Evolutionary conservation across 1,140 invertebrate species (phyloP).

Genomic region (Pseudomyrmex concolor): DNA sequence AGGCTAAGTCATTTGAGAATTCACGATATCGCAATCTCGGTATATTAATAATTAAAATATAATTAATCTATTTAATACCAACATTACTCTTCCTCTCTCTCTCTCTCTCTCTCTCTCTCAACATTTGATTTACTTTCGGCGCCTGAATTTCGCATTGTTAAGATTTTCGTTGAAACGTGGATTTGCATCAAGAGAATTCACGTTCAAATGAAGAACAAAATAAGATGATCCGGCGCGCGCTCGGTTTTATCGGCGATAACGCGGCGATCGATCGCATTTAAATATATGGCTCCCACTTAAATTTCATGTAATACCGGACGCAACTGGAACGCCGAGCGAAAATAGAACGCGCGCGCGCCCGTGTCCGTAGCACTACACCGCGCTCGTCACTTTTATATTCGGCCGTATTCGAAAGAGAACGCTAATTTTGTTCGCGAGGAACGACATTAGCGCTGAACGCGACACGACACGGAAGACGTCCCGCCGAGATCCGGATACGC

Average conservation of each 20-base stretch:
- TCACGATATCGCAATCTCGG: not conserved
- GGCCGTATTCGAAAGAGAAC: constrained; percentile 27
- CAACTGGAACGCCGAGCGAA: constrained; percentile 44
- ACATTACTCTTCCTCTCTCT: not conserved
- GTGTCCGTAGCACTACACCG: not conserved
- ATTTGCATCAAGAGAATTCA: not conserved
- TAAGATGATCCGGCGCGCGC: constrained; percentile 40
- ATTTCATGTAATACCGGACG: constrained; percentile 53
- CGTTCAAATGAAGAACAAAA: constrained; percentile 7
- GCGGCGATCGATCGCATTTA: constrained; percentile 50
- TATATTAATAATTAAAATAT: no score
- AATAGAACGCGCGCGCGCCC: constrained; percentile 46
- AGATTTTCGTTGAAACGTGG: not conserved
- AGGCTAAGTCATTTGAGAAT: not conserved
- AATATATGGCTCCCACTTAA: constrained; percentile 55
- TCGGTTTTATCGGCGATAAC: constrained; percentile 38
- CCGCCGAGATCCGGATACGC: constrained; percentile 39
- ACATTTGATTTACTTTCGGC: not conserved
- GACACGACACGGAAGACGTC: constrained; percentile 42
- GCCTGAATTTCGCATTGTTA: no score
- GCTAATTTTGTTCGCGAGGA: constrained; percentile 26
- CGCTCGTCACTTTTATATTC: constrained; percentile 24
- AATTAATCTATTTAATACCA: no score
- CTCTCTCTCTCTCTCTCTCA: not conserved
- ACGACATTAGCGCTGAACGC: constrained; percentile 11